These are phyloP conservation scores for Cossypha dichroa DNA, from an alignment of 2,797 vertebrate species.

Conservation along the genomic window DNA sequence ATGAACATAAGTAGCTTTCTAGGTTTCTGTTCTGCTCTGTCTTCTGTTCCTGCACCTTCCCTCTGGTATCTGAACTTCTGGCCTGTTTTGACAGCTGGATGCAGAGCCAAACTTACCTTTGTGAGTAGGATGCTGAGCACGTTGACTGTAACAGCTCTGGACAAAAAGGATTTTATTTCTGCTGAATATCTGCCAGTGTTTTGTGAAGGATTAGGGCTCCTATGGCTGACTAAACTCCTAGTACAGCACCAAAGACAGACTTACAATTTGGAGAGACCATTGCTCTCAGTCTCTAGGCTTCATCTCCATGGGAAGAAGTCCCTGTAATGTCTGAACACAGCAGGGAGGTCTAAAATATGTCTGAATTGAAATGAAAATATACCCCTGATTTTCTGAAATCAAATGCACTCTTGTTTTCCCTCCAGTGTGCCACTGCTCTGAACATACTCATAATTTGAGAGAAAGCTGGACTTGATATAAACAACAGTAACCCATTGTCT, in stretches of 20 bases:
- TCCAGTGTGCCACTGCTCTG: not conserved
- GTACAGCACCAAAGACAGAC: not conserved
- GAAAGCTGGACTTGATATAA: not conserved
- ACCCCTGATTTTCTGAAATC: not conserved
- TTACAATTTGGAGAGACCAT: not conserved
- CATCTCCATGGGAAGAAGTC: not conserved
- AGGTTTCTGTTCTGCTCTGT: not conserved
- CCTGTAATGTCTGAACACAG: not conserved
- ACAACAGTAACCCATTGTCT: not conserved
- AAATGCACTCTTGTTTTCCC: not conserved
- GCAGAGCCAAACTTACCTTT: not conserved
- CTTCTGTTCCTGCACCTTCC: not conserved
- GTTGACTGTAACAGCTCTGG: not conserved
- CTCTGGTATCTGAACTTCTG: not conserved
- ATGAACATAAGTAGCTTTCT: slow-evolving; percentile 1
- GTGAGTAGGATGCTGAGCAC: not conserved
- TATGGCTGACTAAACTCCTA: not conserved
- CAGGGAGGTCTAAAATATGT: not conserved
- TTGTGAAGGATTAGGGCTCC: not conserved
- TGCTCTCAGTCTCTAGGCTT: not conserved
- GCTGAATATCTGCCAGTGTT: not conserved
- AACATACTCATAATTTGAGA: not conserved
- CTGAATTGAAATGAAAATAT: not conserved
- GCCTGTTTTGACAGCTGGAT: not conserved
- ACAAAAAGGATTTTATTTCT: not conserved